These are phyloP conservation scores for Drosophila gunungcola DNA, from an alignment of 1,140 invertebrate genomes.

Conservation along the genomic window DNA sequence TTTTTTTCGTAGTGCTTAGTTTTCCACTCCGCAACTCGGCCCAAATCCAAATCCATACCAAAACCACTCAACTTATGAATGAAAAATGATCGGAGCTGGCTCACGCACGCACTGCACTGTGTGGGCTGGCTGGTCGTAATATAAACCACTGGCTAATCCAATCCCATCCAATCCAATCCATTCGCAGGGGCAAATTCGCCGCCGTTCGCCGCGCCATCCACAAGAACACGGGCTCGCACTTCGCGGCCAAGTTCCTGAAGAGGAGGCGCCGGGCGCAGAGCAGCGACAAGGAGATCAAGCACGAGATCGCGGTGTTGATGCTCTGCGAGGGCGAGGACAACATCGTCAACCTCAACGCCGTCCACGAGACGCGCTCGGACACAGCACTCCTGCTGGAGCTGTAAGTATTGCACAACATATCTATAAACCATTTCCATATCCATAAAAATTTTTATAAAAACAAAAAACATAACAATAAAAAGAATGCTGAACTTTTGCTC, in stretches of 20 bases:
- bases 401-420: constrained; percentile 87
- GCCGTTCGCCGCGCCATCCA: constrained; percentile 95
- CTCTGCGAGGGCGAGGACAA: constrained; percentile 91
- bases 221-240: constrained; percentile 92
- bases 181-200: constrained; percentile 96
- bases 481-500: too few relatives aligned
- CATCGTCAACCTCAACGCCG: constrained; percentile 94
- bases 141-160: constrained; percentile 18
- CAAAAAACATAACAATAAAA: too few relatives aligned
- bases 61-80: constrained; percentile 36
- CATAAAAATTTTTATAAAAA: too few relatives aligned
- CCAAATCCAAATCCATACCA: constrained; percentile 2
- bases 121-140: constrained; percentile 28
- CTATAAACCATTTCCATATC: too few relatives aligned
- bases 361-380: constrained; percentile 92
- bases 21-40: constrained; percentile 6
- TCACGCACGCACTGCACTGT: constrained; percentile 5
- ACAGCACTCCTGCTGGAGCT: constrained; percentile 95
- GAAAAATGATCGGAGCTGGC: constrained; percentile 21
- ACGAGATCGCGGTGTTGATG: constrained; percentile 96
- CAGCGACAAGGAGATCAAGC: constrained; percentile 92
- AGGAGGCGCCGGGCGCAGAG: constrained; percentile 93
- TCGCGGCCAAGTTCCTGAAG: constrained; percentile 97
- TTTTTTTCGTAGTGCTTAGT: neutral
- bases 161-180: neutral